Evolutionary conservation across 2,888 invertebrate species (phyloP).

Genomic region (Drosophila eohydei): DNA sequence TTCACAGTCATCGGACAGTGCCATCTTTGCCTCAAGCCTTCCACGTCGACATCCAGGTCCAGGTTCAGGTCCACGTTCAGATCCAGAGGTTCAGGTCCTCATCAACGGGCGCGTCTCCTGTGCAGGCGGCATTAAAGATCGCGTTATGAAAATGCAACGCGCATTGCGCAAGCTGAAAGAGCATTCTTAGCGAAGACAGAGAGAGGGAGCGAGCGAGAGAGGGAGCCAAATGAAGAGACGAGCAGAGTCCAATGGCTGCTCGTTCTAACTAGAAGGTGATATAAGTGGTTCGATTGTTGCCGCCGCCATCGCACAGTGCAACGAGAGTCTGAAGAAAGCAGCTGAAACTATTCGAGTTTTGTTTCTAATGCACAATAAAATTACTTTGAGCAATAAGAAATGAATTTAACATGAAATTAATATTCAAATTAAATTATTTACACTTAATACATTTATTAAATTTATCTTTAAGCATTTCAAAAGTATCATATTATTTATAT

Average conservation of each 20-base stretch:
- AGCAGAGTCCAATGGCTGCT: slow-evolving; percentile 45
- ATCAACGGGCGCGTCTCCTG: slow-evolving; percentile 15
- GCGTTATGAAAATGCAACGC: slow-evolving; percentile 74
- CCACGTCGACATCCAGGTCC: slow-evolving; percentile 22
- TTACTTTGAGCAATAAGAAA: neutral
- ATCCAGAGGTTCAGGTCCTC: slow-evolving; percentile 16
- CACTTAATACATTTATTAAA: neutral
- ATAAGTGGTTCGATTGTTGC: slow-evolving; percentile 84
- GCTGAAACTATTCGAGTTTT: neutral
- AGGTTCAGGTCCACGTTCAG: slow-evolving; percentile 19
- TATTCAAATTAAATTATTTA: neutral
- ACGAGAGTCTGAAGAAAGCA: neutral
- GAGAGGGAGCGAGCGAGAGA: neutral
- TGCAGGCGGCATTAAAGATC: slow-evolving; percentile 48
- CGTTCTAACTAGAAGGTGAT: slow-evolving; percentile 85
- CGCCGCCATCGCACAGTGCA: slow-evolving; percentile 68
- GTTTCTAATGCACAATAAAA: neutral
- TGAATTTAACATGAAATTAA: neutral
- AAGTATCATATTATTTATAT: accelerated
- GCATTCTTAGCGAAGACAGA: slow-evolving; percentile 2
- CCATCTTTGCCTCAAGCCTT: slow-evolving; percentile 74
- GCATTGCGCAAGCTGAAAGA: slow-evolving; percentile 69
- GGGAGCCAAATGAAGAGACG: slow-evolving; percentile 13
- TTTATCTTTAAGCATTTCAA: neutral
- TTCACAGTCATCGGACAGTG: slow-evolving; percentile 80